Conservation (phyloP, 2,113 vertebrate species). For the Cyprinodon tularosa region DNA sequence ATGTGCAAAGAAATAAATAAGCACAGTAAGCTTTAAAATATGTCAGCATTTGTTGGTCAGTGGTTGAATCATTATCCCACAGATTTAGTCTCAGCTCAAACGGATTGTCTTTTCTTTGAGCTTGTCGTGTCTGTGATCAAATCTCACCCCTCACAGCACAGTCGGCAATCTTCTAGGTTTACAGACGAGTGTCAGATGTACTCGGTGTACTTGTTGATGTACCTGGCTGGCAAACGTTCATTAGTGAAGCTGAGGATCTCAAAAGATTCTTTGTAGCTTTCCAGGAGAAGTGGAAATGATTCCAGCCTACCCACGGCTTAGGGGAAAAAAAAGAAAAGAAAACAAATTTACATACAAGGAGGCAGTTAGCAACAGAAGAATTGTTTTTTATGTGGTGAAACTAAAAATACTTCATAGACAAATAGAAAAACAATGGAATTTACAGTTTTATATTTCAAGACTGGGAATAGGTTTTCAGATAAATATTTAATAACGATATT, state of each 20-base stretch:
- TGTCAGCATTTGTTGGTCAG: neutral
- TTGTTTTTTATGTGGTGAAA: neutral
- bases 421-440: neutral
- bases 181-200: constrained; percentile 68
- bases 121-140: constrained; percentile 54
- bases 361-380: neutral
- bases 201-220: constrained; percentile 58
- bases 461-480: neutral
- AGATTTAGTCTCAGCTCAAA: constrained; percentile 25
- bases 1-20: no score
- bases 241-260: constrained; percentile 44
- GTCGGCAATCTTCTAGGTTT: constrained; percentile 63
- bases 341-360: neutral
- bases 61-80: constrained; percentile 1
- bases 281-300: constrained; percentile 15
- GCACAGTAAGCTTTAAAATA: no score
- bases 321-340: neutral
- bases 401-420: neutral
- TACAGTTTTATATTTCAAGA: neutral
- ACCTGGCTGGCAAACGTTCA: constrained; percentile 56
- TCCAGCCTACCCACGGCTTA: neutral
- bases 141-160: constrained; percentile 34
- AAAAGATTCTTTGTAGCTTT: constrained; percentile 39
- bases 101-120: constrained; percentile 55
- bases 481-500: neutral